A percentile compares a stretch with the other conserved stretches of the same genome.
These are phyloP conservation scores for Morinoia aosen DNA, from an alignment of 2,888 invertebrate species.

Conservation along the genomic window DNA sequence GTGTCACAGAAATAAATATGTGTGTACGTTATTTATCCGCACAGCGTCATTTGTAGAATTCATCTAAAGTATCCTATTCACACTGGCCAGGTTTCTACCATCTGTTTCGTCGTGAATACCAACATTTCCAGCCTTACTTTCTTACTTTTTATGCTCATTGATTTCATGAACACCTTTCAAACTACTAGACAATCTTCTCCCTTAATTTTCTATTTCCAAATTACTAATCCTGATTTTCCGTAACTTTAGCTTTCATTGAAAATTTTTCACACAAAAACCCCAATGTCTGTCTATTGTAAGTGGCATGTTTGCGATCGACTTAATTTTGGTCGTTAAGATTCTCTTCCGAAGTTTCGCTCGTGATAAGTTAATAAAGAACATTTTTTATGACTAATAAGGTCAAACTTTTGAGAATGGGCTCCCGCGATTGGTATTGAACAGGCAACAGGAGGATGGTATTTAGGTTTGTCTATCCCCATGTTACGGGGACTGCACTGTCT, in stretches of 20 bases:
- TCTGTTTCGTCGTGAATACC: too few species aligned
- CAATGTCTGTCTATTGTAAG: neutral
- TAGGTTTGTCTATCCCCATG: too few species aligned
- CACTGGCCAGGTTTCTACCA: too few species aligned
- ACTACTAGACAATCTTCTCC: neutral
- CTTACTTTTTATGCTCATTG: too few species aligned
- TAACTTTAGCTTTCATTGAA: neutral
- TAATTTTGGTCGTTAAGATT: neutral
- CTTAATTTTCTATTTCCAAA: neutral
- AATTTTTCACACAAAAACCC: neutral
- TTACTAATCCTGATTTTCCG: neutral
- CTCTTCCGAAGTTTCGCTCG: neutral
- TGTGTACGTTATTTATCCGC: too few species aligned
- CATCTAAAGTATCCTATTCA: too few species aligned
- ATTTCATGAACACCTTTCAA: neutral
- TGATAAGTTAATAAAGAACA: neutral
- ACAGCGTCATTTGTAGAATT: too few species aligned
- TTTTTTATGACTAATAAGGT: neutral
- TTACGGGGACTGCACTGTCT: too few species aligned
- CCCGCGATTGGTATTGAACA: too few species aligned
- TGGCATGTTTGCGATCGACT: neutral
- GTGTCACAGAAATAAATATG: too few species aligned
- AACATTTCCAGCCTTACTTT: too few species aligned
- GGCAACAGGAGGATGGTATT: too few species aligned
- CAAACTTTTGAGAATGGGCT: neutral